phyloP scores from a whole-genome alignment of 2,888 invertebrate genomes.

The Drosophila pseudotalamancana region DNA sequence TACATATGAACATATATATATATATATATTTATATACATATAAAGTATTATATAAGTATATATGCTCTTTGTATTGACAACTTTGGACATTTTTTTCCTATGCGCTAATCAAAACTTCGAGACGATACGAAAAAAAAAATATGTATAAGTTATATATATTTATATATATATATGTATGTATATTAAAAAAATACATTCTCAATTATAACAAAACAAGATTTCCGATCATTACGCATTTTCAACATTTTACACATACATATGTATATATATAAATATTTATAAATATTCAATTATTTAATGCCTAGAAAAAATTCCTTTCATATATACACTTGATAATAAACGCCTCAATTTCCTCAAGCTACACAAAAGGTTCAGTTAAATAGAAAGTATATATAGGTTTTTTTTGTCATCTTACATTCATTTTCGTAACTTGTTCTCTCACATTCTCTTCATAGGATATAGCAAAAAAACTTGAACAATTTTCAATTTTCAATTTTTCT shows the following conservation, averaged over 20 bases:
- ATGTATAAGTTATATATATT: constrained; percentile 30
- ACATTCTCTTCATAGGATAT: constrained; percentile 27
- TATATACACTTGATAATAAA: constrained; percentile 61
- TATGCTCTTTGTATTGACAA: constrained; percentile 68
- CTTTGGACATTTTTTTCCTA: constrained; percentile 73
- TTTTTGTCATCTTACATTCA: background rate
- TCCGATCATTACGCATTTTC: constrained; percentile 31
- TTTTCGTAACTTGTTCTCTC: background rate
- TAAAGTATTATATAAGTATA: constrained; percentile 26
- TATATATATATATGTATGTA: constrained; percentile 32
- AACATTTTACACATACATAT: constrained; percentile 28
- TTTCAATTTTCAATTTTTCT: too few species aligned
- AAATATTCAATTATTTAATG: constrained; percentile 28
- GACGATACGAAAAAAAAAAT: constrained; percentile 39
- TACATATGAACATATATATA: constrained; percentile 5
- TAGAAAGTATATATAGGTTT: constrained; percentile 18
- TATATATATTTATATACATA: background rate
- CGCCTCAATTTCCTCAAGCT: constrained; percentile 16
- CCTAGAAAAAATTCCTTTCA: constrained; percentile 55
- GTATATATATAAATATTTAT: constrained; percentile 33
- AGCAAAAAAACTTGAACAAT: constrained; percentile 51
- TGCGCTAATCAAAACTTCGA: constrained; percentile 41
- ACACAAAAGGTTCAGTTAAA: constrained; percentile 23
- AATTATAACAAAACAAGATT: constrained; percentile 60
- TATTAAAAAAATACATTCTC: constrained; percentile 30